Base-by-base conservation (phyloP, 2,113 vertebrate species). In the Thunnus maccoyii region DNA sequence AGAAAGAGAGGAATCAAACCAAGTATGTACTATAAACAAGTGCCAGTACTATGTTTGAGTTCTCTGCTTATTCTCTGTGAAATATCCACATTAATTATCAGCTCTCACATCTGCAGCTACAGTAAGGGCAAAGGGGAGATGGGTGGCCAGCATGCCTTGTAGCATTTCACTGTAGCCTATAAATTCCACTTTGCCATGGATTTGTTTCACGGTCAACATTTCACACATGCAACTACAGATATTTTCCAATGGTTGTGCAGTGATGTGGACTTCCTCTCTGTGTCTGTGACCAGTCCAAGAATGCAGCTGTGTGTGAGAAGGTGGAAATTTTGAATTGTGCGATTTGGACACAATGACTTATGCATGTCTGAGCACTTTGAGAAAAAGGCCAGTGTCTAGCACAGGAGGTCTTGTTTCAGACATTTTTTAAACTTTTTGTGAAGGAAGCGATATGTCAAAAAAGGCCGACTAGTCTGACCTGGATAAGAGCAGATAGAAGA, bases 261-360 rank as follows among this genome's bases (percentile, higher is more conserved):
- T 41, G 7, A 88, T 47, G 77, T 41, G 72, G 68, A 85, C 71
- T 87, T 58, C 71, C 61, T 69, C 71, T 86, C 76, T 80, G n/a
- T 56, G 61, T 88, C 73, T 66, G 4, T 44, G 55, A 77, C 36
- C 50, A 18, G 77, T 65, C 84, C 84, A 79, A 79, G 60, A 86
- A 78, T 75, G 78, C 87, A 91, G 88, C 89, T 88, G 89, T 78
- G 73, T 84, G 80, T 71, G 58, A 67, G 83, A 56, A 82, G n/a
- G 77, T 91, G 88, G 89, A 91, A 88, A 85, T 78, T 73, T 25
- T 87, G 77, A 91, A 90, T 87, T 83, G 83, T 89, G 79, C 60
- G 60, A 91, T 78, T 87, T 51, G 88, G 85, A 87, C 84, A 88
- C 56, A 44, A 87, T 87, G 88, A 89, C 72, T 88, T 82, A 87